phyloP scores from a whole-genome alignment of 2,888 invertebrate species.

The Sminthurinus aureus region DNA sequence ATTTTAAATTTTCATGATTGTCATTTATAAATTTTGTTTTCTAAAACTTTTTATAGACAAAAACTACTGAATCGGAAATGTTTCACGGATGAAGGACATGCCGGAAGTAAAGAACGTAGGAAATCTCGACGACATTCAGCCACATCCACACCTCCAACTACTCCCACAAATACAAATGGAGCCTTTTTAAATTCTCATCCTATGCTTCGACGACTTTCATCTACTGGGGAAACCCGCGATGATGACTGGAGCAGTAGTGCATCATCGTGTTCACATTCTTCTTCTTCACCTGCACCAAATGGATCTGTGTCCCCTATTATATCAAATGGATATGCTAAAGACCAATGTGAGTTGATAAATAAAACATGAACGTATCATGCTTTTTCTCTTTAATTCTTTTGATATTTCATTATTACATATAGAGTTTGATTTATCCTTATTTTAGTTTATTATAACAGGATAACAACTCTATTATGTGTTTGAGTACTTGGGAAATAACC shows the following conservation, averaged over 20 bases:
- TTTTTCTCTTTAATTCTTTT: constrained; percentile 4
- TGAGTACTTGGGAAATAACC: no score
- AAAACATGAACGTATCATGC: background rate
- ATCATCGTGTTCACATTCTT: constrained; percentile 66
- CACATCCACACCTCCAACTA: constrained; percentile 67
- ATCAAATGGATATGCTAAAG: constrained; percentile 69
- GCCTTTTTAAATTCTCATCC: constrained; percentile 51
- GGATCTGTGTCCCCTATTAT: constrained; percentile 61
- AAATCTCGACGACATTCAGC: constrained; percentile 81
- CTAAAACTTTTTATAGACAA: constrained; percentile 66
- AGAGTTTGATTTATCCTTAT: no score
- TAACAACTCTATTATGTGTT: no score
- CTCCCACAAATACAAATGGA: constrained; percentile 54
- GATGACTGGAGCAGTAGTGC: constrained; percentile 67
- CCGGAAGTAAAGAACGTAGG: constrained; percentile 69
- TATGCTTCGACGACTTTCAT: constrained; percentile 54
- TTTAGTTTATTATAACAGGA: no score
- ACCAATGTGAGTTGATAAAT: constrained; percentile 66
- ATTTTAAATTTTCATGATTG: no score
- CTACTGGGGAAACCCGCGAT: constrained; percentile 62
- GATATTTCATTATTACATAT: background rate
- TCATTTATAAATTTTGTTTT: background rate
- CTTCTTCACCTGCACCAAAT: constrained; percentile 61
- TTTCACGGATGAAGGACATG: constrained; percentile 51
- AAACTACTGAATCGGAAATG: constrained; percentile 74